phyloP scores from a whole-genome alignment of 2,113 vertebrate genomes.

The Otus sunia region DNA sequence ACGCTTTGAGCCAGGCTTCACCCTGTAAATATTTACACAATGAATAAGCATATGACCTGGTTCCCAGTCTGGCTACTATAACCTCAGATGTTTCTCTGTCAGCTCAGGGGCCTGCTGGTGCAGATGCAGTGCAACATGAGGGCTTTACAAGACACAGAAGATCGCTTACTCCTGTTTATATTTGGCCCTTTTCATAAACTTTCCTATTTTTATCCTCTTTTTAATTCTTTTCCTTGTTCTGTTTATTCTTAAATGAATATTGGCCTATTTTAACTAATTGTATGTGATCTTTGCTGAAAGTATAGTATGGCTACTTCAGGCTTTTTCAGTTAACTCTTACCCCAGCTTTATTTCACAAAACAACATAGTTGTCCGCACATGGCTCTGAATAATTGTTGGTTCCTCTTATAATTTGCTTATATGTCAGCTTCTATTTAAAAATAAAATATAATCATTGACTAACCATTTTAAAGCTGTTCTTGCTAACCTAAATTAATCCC shows the following conservation, averaged over 20 bases:
- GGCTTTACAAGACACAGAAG: background rate
- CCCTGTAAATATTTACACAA: background rate
- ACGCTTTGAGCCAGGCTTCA: background rate
- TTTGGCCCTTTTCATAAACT: background rate
- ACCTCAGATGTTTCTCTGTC: background rate
- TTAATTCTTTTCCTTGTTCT: background rate
- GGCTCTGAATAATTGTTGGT: background rate
- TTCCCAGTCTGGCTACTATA: background rate
- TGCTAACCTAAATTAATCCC: conserved; percentile 45
- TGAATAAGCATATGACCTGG: background rate
- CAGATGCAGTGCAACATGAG: background rate
- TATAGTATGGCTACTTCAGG: background rate
- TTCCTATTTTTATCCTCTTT: background rate
- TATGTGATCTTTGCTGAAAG: background rate
- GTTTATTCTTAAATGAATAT: background rate
- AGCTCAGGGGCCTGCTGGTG: background rate
- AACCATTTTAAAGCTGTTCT: conserved; percentile 47
- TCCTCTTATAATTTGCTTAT: conserved; percentile 29
- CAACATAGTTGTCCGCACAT: background rate
- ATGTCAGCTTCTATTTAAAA: conserved; percentile 40
- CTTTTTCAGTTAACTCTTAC: background rate
- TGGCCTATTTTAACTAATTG: background rate
- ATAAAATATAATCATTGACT: conserved; percentile 53
- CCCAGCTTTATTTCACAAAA: background rate
- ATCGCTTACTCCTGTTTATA: background rate